Base-by-base conservation (phyloP, 1,140 invertebrate species). In the Lethrus apterus region DNA sequence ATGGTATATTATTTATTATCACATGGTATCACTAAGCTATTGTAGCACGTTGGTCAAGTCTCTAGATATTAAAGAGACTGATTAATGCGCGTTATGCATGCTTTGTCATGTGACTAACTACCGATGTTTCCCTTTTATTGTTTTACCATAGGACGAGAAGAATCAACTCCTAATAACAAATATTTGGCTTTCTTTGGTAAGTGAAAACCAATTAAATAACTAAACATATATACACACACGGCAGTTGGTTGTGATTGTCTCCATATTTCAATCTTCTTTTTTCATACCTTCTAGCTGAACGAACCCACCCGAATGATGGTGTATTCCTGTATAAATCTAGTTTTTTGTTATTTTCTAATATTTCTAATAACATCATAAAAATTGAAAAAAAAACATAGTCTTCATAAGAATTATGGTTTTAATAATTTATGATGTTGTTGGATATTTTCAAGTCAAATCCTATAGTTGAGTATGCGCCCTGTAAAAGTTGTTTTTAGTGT, bases 141-240 rank as follows among this genome's bases (percentile, higher is more conserved):
- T 76, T 72, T 62, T 57, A 64, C 60, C 62, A 61, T 64, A 64
- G 62, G 62, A 64, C 59, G 60, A 64, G 62, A 64, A 64, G 62
- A 64, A 57, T 74, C 83, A 86, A 80, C 81, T 84, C 74, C 81
- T 86, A 76, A 84, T 85, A 76, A 84, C 83, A 75, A 86, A 86
- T 81, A 83, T 84, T 78, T 86, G 82, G 82, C 80, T 86, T 78
- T 83, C 81, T 75, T 80, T 86, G 83, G 85, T 88, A 84, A 86
- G 84, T 86, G 73, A 75, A 65, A 68, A 72, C 67, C 72, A 68
- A 67, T 63, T 67, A 67, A 71, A 63, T 60, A 62, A 63, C 55
- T 63, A 57, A 62, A 60, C 55, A 59, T 59, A 56, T 59, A 59
- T 59, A 67, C 67, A 66, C 68, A 71, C 69, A 71, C 70, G 68